Base-by-base conservation (phyloP, 2,797 vertebrate genomes). In the Acanthurus leucopareius region DNA sequence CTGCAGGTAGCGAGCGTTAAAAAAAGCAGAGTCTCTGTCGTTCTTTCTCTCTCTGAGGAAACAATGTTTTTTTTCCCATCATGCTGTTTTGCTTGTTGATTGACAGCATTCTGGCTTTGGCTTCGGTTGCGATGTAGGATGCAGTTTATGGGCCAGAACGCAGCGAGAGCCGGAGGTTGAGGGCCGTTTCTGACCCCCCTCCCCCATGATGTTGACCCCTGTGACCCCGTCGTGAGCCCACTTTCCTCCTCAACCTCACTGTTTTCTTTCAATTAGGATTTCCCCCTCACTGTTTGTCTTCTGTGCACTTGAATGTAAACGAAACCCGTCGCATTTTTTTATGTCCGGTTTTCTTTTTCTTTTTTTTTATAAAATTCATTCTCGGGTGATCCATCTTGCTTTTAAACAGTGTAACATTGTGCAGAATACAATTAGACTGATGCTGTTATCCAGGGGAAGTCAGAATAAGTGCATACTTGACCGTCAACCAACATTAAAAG, bases 71-170 rank as follows among this genome's bases (percentile, higher is more conserved):
- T 95, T 96, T 96, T 95, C 95, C 96, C 96, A 95, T 96, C 96
- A 95, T 90, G 88, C 93, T 87, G 92, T 86, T 74, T 91, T 80
- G 77, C 86, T 93, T 86, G 90, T 94, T 94, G 91, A 96, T 95
- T 93, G 96, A 94, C 95, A 92, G 86, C 94, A 92, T 94, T 89
- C 93, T 90, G 90, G 87, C 95, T 96, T 96, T 98, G 96, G 96
- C 95, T 88, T 69, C 75, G 70, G 80, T 91, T 93, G 91, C 88
- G 80, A 94, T 93, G 93, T 94, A 96, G 97, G 96, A 97, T 97
- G 92, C 94, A 96, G 95, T 97, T 98, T 97, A 97, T 97, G 96
- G 94, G 94, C 96, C 94, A 93, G 95, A 96, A 95, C 93, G 83
- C 95, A 94, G 83, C 74, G 82, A 93, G 95, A 93, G 96, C 94